Base-by-base conservation (phyloP, 2,113 vertebrate genomes). In the Crotalus helleri region DNA sequence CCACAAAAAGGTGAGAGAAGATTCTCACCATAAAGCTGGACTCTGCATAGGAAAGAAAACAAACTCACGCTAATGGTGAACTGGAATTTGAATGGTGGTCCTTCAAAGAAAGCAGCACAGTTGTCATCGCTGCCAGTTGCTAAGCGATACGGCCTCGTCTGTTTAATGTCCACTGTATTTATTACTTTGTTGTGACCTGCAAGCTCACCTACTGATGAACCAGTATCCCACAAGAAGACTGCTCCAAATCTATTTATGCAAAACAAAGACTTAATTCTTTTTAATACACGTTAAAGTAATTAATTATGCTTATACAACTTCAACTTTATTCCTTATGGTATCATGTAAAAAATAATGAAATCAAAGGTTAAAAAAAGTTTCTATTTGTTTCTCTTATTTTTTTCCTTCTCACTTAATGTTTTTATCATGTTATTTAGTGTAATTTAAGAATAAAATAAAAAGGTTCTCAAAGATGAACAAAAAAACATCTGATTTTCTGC, bases 1-100 rank as follows among this genome's bases (percentile, higher is more conserved):
- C 6, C 85, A 9, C 39, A 24, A 2, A 19, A 8, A 15, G 1
- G 11, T n/a, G 88, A 3, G 11, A 49, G 21, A 12, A 5, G 23
- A 92, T 44, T 46, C 24, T 59, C 21, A 17, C 3, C 88, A 57
- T 44, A 55, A 61, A 93, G 2, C 11, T 49, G 85, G 33, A n/a
- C 33, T 61, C 49, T 5, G 94, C 29, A 89, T 33, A 12, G 24
- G 57, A 21, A 51, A 3, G 13, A 39, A 51, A 49, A 88, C 13
- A 89, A 88, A 98, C 99, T 98, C 93, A 99, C 99, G 0, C 95
- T 97, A 1, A 98, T 92, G 39, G 99, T 98, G 97, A 98, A 98
- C 96, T 99, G 98, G 97, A 99, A 99, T 95, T 99, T 99, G 97
- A 99, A 99, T 0, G 99, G 99, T 0, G 99, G 99, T 57, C 99